Evolutionary conservation across 2,113 vertebrate species (phyloP), one percentile per base, ranked within the genome.

Genomic region (Malurus alboscapulatus): DNA sequence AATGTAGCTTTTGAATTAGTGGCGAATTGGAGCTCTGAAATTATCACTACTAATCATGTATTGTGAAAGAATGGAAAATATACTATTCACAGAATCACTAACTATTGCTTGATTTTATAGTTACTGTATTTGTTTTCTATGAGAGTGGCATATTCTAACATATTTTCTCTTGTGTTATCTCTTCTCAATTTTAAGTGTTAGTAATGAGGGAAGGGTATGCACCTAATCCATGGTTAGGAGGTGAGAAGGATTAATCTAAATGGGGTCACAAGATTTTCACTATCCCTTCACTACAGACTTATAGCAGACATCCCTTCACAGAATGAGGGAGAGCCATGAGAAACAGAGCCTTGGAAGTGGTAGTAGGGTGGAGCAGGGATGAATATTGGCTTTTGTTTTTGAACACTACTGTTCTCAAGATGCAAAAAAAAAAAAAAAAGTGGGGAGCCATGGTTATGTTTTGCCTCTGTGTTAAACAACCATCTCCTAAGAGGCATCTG

Each of bases 1-100:
- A 96, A 94, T 92, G 89, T 96, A 94, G 95, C 96, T 94, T 96
- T 96, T 96, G 93, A 94, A 92, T 95, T 94, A 92, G 89, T 92
- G 82, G 82, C 0, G 87, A 89, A 96, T 96, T 94, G 36, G 78
- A 96, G 91, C 94, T 94, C 94, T 96, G 89, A 96, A 95, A 96
- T 96, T 96, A 95, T 92, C 95, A 95, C 94, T 94, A 92, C 93
- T 96, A 96, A 95, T 96, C 96, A 95, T 8, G 4, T 95, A 96
- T 94, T 96, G 93, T 96, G 95, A 91, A 91, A 95, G 93, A 95
- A 93, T 85, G 84, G 59, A 87, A 82, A 90, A 74, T 94, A 90
- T 32, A 94, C 82, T 80, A 51, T 96, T 96, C 96, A 92, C 71
- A 91, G 59, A 95, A 94, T 94, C 77, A 79, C 69, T 71, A 84